phyloP scores from a whole-genome alignment of 1,140 invertebrate species.

The Pteromalus puparum region DNA sequence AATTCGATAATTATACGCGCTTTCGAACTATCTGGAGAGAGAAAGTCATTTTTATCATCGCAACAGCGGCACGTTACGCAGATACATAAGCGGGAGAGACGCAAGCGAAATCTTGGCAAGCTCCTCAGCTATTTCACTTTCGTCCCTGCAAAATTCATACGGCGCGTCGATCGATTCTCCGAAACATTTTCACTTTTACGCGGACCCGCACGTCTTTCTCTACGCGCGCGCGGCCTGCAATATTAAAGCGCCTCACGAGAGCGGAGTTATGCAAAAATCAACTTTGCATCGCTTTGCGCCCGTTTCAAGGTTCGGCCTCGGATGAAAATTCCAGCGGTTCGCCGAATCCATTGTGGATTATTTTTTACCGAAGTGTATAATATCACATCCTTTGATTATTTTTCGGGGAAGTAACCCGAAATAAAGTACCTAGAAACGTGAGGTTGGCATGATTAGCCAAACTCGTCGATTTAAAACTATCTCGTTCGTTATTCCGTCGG shows the following conservation, averaged over 20 bases:
- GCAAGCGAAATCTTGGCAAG: slow-evolving; percentile 36
- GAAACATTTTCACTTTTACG: slow-evolving; percentile 36
- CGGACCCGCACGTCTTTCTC: neutral
- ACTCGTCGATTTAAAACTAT: neutral
- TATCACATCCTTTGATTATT: no score
- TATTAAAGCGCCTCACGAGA: neutral
- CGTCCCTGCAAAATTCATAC: slow-evolving; percentile 16
- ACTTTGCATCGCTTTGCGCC: neutral
- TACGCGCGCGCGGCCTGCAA: neutral
- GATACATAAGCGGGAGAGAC: neutral
- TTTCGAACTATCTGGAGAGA: no score
- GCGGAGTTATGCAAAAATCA: neutral
- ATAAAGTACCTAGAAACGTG: no score
- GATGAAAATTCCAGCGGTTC: neutral
- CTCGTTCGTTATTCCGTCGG: neutral
- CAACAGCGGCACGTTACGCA: neutral
- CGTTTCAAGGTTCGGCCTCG: neutral
- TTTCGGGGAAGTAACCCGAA: no score
- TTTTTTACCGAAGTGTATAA: no score
- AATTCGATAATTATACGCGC: no score
- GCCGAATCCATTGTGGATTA: no score
- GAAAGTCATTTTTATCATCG: slow-evolving; percentile 9
- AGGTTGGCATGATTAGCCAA: no score
- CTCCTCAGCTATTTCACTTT: slow-evolving; percentile 5
- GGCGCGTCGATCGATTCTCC: slow-evolving; percentile 12